phyloP scores from a whole-genome alignment of 2,797 vertebrate species.

The Leucoraja ocellata region DNA sequence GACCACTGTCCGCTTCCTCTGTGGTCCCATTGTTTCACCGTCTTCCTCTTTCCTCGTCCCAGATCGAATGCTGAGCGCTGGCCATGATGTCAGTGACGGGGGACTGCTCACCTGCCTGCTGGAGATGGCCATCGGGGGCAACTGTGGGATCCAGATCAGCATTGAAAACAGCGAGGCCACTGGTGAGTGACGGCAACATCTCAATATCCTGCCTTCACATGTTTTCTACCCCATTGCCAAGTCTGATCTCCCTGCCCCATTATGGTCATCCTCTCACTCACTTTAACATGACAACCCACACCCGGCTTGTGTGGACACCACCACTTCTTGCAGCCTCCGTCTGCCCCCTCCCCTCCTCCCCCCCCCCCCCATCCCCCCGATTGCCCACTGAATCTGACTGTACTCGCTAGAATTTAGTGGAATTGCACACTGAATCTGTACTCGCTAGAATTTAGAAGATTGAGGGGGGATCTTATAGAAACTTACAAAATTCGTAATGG shows the following conservation, averaged over 20 bases:
- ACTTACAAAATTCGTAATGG: no score
- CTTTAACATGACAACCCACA: no score
- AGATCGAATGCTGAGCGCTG: slow-evolving; percentile 72
- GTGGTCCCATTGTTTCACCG: no score
- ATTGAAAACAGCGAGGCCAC: slow-evolving; percentile 43
- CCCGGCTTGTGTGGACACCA: no score
- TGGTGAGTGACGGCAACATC: slow-evolving; percentile 46
- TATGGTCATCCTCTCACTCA: neutral
- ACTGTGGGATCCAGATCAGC: slow-evolving; percentile 71
- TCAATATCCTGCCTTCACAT: no score
- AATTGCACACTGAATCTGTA: no score
- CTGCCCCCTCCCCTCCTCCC: no score
- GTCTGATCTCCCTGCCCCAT: neutral
- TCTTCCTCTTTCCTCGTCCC: neutral
- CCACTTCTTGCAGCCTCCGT: neutral
- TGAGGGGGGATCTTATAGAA: no score
- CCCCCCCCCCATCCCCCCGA: no score
- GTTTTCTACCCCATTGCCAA: neutral
- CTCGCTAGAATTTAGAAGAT: no score
- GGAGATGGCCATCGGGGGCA: slow-evolving; percentile 89
- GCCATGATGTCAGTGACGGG: slow-evolving; percentile 86
- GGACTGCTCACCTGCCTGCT: slow-evolving; percentile 77
- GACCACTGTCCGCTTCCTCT: accelerated
- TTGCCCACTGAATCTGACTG: neutral
- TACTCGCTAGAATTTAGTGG: no score